Conservation (phyloP, 2,888 invertebrate species). For the Phorcus lineatus region DNA sequence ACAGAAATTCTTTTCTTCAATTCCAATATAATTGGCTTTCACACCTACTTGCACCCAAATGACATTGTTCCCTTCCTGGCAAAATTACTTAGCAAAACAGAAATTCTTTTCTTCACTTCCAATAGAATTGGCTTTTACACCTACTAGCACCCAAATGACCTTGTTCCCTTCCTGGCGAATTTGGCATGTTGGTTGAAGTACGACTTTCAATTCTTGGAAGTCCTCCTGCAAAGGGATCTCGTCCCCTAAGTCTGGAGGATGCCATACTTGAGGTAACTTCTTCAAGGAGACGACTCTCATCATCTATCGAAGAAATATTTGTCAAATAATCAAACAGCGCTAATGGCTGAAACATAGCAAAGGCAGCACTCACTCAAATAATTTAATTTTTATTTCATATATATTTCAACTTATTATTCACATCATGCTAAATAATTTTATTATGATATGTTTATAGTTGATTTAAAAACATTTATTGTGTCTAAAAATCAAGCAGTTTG, state of each 20-base stretch:
- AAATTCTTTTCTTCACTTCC: too few relatives aligned
- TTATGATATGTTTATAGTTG: too few relatives aligned
- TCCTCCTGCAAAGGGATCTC: conserved; percentile 57
- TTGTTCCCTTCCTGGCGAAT: background rate
- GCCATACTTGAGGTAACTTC: conserved; percentile 70
- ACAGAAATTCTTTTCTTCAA: too few relatives aligned
- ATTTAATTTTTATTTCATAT: too few relatives aligned
- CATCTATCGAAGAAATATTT: conserved; percentile 45
- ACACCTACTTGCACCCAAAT: background rate
- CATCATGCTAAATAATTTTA: too few relatives aligned
- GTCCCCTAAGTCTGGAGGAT: conserved; percentile 48
- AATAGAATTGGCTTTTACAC: background rate
- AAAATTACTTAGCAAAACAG: background rate
- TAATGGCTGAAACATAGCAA: too few relatives aligned
- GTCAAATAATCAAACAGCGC: background rate
- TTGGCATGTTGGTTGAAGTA: conserved; percentile 38
- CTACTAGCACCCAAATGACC: background rate
- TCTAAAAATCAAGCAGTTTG: too few relatives aligned
- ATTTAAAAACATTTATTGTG: too few relatives aligned
- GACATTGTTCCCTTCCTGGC: background rate
- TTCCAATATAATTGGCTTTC: too few relatives aligned
- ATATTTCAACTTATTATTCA: too few relatives aligned
- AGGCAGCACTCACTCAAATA: too few relatives aligned
- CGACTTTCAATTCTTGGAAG: conserved; percentile 51
- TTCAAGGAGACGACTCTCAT: conserved; percentile 67